Evolutionary conservation across 2,113 vertebrate species (phyloP).

Genomic region (Phylloscopus trochilus): DNA sequence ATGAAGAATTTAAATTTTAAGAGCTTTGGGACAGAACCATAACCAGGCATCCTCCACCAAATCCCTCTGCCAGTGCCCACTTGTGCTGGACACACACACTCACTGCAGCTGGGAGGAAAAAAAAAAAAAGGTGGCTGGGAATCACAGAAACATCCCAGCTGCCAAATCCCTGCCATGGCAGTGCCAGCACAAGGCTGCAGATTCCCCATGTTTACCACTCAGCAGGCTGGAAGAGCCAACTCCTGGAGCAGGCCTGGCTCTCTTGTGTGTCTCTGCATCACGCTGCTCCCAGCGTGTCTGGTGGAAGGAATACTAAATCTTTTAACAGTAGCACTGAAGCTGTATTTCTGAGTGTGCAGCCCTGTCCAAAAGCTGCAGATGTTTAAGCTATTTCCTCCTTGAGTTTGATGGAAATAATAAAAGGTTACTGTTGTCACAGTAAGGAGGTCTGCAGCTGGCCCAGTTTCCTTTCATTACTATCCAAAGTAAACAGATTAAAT

Average conservation of each 20-base stretch:
- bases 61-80: neutral
- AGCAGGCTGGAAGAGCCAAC: neutral
- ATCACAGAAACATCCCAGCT: neutral
- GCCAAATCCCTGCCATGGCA: neutral
- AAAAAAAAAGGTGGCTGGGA: neutral
- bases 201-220: neutral
- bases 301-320: constrained; percentile 57
- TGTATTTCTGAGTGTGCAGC: constrained; percentile 53
- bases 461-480: constrained; percentile 76
- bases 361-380: constrained; percentile 75
- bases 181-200: neutral
- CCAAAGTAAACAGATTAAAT: constrained; percentile 79
- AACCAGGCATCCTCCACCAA: neutral
- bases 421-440: constrained; percentile 80
- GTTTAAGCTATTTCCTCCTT: constrained; percentile 79
- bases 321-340: constrained; percentile 71
- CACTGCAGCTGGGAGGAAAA: neutral
- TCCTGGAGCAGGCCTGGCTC: neutral
- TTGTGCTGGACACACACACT: neutral
- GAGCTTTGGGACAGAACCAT: neutral
- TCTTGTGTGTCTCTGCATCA: neutral
- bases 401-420: constrained; percentile 78
- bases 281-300: constrained; percentile 38
- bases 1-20: neutral
- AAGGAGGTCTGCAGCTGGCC: constrained; percentile 79